Evolutionary conservation across 1,140 invertebrate species (phyloP).

Genomic region (Euschistus heros): DNA sequence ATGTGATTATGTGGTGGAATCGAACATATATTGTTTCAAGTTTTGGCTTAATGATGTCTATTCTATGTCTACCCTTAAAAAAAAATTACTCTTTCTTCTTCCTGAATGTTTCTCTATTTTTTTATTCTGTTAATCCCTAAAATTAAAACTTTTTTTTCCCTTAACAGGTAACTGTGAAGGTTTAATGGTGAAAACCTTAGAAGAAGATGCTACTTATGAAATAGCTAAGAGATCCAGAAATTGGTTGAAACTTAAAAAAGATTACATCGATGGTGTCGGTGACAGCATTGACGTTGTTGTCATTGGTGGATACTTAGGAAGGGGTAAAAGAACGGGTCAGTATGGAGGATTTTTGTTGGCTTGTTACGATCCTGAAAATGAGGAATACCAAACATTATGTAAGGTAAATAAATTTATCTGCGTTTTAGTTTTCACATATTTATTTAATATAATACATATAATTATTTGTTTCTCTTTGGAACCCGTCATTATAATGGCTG

Average conservation of each 20-base stretch:
- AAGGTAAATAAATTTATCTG: conserved; percentile 47
- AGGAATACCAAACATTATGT: conserved; percentile 88
- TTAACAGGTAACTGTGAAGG: conserved; percentile 86
- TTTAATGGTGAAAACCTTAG: conserved; percentile 95
- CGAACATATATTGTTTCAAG: not conserved
- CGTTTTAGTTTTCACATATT: conserved; percentile 15
- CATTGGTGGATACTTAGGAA: conserved; percentile 88
- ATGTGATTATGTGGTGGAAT: conserved; percentile 19
- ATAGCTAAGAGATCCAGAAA: conserved; percentile 94
- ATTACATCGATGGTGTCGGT: conserved; percentile 90
- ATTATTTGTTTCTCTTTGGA: too few species aligned
- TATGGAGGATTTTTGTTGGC: conserved; percentile 95
- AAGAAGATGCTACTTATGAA: conserved; percentile 90
- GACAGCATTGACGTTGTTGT: conserved; percentile 93
- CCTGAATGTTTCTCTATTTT: not conserved
- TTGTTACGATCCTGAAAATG: conserved; percentile 88
- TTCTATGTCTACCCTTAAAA: too few species aligned
- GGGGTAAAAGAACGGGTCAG: conserved; percentile 84
- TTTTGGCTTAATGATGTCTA: conserved; percentile 23
- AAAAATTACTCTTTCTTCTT: too few species aligned
- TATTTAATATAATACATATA: too few species aligned
- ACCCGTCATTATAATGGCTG: too few species aligned
- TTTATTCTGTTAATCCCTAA: not conserved
- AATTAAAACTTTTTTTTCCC: conserved; percentile 17
- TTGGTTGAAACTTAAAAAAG: conserved; percentile 97